Percentiles rank a stretch among this genome's conserved stretches.
These are phyloP conservation scores for Emberiza fucata DNA, from an alignment of 2,113 vertebrate species.

Conservation along the genomic window DNA sequence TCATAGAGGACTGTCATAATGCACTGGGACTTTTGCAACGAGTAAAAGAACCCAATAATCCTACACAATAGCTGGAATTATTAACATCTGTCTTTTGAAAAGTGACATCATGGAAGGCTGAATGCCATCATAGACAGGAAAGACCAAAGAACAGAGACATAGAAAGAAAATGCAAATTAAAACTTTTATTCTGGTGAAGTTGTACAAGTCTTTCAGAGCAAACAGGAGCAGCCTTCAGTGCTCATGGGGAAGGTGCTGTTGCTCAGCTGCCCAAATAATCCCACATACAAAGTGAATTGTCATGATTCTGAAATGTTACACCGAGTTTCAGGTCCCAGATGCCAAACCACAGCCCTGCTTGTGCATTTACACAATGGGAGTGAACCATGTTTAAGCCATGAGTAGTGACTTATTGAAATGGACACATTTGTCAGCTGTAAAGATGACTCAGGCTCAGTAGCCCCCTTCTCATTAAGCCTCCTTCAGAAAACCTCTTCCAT, in stretches of 20 bases:
- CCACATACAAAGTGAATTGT: neutral
- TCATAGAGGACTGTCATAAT: neutral
- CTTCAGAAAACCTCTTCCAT: neutral
- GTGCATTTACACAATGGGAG: neutral
- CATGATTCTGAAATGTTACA: neutral
- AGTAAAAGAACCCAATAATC: neutral
- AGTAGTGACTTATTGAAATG: neutral
- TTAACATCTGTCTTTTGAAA: neutral
- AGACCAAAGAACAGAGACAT: neutral
- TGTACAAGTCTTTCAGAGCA: slow-evolving; percentile 22
- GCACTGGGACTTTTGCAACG: neutral
- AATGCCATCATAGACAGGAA: neutral
- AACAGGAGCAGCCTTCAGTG: slow-evolving; percentile 16
- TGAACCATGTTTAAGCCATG: neutral
- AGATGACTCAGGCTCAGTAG: slow-evolving; percentile 19
- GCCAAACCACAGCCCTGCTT: slow-evolving; percentile 35
- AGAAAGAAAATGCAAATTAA: slow-evolving; percentile 8
- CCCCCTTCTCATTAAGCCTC: slow-evolving; percentile 2
- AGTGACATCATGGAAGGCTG: neutral
- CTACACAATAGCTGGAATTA: neutral
- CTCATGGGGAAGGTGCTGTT: neutral
- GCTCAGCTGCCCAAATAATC: slow-evolving; percentile 17
- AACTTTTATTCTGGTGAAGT: slow-evolving; percentile 54
- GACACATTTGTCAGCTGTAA: neutral
- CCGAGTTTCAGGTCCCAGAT: neutral